Conservation (phyloP, 2,888 invertebrate species). For the Philonicus albiceps region DNA sequence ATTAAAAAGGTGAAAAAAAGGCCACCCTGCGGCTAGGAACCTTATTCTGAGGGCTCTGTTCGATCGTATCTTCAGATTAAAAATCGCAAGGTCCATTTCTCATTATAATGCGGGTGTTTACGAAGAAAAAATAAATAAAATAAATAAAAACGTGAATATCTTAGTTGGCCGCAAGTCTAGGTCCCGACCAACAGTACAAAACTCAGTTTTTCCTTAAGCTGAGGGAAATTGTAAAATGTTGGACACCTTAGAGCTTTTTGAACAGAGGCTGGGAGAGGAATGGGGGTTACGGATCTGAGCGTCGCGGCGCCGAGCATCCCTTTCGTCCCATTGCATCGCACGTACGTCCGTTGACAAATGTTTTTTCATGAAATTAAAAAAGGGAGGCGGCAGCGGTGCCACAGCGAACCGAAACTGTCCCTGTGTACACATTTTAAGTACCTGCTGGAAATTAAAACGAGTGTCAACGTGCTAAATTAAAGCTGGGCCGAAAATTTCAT, state of each 20-base stretch:
- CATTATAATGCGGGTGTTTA: slow-evolving; percentile 8
- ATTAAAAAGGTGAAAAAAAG: not conserved
- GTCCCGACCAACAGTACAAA: not conserved
- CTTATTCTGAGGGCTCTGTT: not conserved
- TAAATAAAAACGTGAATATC: slow-evolving; percentile 19
- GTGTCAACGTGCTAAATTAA: slow-evolving; percentile 42
- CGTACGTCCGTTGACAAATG: slow-evolving; percentile 38
- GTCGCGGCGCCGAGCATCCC: not conserved
- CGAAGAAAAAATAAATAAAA: not conserved
- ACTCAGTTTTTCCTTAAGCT: not conserved
- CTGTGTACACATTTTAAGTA: slow-evolving; percentile 40
- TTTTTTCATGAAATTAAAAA: slow-evolving; percentile 41
- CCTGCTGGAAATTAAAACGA: slow-evolving; percentile 42
- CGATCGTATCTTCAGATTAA: slow-evolving; percentile 31
- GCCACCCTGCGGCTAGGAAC: not conserved
- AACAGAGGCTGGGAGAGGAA: too few relatives aligned
- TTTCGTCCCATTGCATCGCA: slow-evolving; percentile 35
- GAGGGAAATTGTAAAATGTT: slow-evolving; percentile 13
- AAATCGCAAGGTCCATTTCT: slow-evolving; percentile 14
- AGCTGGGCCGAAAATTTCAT: slow-evolving; percentile 42
- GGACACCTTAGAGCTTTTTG: not conserved
- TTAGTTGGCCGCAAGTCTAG: not conserved
- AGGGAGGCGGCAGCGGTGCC: slow-evolving; percentile 3
- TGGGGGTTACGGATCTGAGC: not conserved
- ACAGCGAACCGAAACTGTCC: slow-evolving; percentile 20